Evolutionary conservation across 2,797 vertebrate genomes (phyloP).

Genomic region (Bradypodion pumilum): DNA sequence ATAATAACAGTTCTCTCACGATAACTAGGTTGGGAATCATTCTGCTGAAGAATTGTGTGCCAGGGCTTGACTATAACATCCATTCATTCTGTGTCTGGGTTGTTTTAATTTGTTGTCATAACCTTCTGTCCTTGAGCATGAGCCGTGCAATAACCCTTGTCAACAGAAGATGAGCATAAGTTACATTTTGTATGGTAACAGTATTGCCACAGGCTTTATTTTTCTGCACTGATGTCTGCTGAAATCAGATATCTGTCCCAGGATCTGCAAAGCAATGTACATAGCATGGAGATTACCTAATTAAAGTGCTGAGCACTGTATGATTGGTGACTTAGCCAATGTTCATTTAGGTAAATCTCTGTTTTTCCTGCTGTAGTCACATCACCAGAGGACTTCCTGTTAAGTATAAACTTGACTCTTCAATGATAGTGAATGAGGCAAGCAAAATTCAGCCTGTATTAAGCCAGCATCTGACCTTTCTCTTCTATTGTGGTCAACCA

Average conservation of each 20-base stretch:
- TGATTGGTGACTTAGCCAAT: constrained; percentile 56
- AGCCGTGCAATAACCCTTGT: constrained; percentile 51
- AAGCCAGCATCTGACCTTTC: constrained; percentile 30
- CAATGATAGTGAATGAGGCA: not conserved
- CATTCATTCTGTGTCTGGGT: constrained; percentile 57
- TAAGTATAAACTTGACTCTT: constrained; percentile 42
- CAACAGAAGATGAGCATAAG: constrained; percentile 51
- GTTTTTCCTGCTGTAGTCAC: constrained; percentile 64
- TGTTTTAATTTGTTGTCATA: constrained; percentile 56
- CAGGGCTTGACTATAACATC: constrained; percentile 56
- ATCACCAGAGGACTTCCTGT: constrained; percentile 67
- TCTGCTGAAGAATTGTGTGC: constrained; percentile 53
- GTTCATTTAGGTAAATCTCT: constrained; percentile 68
- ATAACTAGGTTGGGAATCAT: not conserved
- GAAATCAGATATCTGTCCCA: constrained; percentile 61
- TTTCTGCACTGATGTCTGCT: constrained; percentile 58
- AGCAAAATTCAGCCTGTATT: not conserved
- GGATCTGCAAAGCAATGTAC: constrained; percentile 33
- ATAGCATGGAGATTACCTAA: constrained; percentile 63
- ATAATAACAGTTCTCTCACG: not conserved
- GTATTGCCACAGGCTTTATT: constrained; percentile 42
- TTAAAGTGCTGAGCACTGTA: constrained; percentile 54
- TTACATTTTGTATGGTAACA: constrained; percentile 44
- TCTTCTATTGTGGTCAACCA: not conserved
- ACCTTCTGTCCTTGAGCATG: constrained; percentile 55